phyloP scores from a whole-genome alignment of 2,888 invertebrate species.

The Gymnosoma rotundatum region DNA sequence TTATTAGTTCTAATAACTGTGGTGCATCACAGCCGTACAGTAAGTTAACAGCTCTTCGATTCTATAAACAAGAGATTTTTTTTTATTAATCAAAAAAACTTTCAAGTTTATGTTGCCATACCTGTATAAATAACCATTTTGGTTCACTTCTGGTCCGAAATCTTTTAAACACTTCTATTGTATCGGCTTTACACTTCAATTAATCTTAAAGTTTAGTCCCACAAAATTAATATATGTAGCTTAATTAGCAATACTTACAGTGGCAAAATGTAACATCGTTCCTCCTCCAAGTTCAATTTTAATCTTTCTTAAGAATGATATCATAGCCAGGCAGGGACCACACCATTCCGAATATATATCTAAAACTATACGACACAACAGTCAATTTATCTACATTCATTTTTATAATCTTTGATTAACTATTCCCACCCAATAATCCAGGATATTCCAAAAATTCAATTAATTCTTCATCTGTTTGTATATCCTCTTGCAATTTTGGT shows the following conservation, averaged over 20 bases:
- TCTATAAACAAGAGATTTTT: slow-evolving; percentile 82
- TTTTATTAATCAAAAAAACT: slow-evolving; percentile 34
- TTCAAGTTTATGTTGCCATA: slow-evolving; percentile 82
- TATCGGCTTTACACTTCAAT: slow-evolving; percentile 86
- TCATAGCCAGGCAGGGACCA: slow-evolving; percentile 93
- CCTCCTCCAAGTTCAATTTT: slow-evolving; percentile 93
- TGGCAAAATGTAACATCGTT: slow-evolving; percentile 87
- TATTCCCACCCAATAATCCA: slow-evolving; percentile 87
- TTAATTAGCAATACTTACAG: slow-evolving; percentile 78
- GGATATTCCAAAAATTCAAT: slow-evolving; percentile 88
- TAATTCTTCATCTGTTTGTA: slow-evolving; percentile 93
- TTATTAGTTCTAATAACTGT: slow-evolving; percentile 86
- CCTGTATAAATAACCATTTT: slow-evolving; percentile 93
- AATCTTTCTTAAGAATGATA: slow-evolving; percentile 91
- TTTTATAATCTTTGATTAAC: slow-evolving; percentile 73
- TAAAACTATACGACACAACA: slow-evolving; percentile 84
- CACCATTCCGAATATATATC: slow-evolving; percentile 97
- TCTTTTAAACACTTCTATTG: slow-evolving; percentile 87
- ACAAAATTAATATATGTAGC: neutral
- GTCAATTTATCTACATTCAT: neutral
- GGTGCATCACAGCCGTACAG: slow-evolving; percentile 94
- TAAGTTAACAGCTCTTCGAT: slow-evolving; percentile 89
- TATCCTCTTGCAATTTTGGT: slow-evolving; percentile 91
- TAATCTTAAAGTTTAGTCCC: neutral
- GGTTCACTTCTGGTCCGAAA: slow-evolving; percentile 94